Conservation (phyloP, 2,797 vertebrate species). For the Sus cebifrons region DNA sequence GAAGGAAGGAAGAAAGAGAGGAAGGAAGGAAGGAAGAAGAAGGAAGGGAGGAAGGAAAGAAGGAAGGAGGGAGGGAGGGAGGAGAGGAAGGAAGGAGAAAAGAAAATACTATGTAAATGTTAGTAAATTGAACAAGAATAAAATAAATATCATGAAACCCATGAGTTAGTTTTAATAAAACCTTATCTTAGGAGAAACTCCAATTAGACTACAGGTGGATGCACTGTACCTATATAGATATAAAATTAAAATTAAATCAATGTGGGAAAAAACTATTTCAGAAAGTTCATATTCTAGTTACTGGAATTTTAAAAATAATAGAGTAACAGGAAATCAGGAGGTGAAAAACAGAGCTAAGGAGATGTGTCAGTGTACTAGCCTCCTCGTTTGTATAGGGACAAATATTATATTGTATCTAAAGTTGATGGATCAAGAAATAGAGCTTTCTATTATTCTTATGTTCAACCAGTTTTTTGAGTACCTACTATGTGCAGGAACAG, state of each 20-base stretch:
- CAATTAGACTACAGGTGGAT: not conserved
- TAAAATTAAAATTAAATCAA: constrained; percentile 17
- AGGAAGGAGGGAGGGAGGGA: no score
- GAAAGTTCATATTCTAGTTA: not conserved
- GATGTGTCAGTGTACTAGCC: not conserved
- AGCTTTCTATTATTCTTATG: not conserved
- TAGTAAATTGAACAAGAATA: constrained; percentile 34
- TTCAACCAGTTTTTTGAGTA: not conserved
- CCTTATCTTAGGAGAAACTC: not conserved
- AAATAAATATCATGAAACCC: not conserved
- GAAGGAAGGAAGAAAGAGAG: no score
- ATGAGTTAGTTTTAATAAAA: constrained; percentile 14
- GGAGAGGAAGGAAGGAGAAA: no score
- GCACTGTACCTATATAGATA: not conserved
- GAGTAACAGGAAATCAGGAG: not conserved
- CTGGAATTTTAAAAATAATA: not conserved
- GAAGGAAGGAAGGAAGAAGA: no score
- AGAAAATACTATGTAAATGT: constrained; percentile 5
- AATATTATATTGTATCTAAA: not conserved
- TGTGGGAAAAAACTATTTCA: not conserved
- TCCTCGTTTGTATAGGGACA: not conserved
- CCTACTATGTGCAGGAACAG: not conserved
- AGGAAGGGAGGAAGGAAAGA: no score
- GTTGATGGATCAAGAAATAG: not conserved
- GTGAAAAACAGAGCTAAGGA: not conserved